Evolutionary conservation across 37 sponge, comb jelly and placozoan genomes (phyloP), one percentile per base, ranked within the genome.

Genomic region (Cladorhizidae sp.): DNA sequence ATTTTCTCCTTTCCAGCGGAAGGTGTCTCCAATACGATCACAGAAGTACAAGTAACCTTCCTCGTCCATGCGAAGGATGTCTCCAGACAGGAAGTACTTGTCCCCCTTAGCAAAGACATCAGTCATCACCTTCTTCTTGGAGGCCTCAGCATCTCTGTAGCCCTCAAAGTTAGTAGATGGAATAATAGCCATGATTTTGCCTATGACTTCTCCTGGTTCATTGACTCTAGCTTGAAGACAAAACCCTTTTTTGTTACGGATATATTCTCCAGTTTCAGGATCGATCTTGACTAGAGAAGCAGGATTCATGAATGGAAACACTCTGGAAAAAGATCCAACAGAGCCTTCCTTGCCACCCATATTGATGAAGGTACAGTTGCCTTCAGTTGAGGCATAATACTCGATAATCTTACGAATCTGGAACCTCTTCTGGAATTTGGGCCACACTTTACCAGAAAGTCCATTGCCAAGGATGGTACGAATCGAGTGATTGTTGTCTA

Each of bases 1-100:
- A 74, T 96, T 96, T 82, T 96, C 97, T 39, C 97, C 97, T 58
- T 92, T 92, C 97, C 97, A 96, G 25, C 97, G 83, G 70, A 91
- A 96, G 0, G 97, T 96, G 80, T 96, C 97, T 26, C 97, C 97
- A 52, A 83, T 86, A 49, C 97, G 86, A 85, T 96, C 97, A 64
- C 89, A 67, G 42, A 96, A 96, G 65, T 83, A 93, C 40, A 93
- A 45, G 73, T 75, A 91, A 3, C 94, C 89, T 57, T 88, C 68
- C 52, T 88, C 89, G 69, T 96, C 91, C 85, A 87, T 84, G 5
- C 67, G 62, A 58, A 96, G 38, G 29, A 93, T 57, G 70, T 95
- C 96, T 7, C 96, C 96, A 1, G 92, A 86, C 52, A 64, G 40
- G 40, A 83, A 88, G 69, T 78, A 95, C 35, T 63, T 57, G 55